Evolutionary conservation across 2,888 invertebrate genomes (phyloP), one percentile per base, ranked within the genome.

Genomic region (Dasysyrphus tricinctus): DNA sequence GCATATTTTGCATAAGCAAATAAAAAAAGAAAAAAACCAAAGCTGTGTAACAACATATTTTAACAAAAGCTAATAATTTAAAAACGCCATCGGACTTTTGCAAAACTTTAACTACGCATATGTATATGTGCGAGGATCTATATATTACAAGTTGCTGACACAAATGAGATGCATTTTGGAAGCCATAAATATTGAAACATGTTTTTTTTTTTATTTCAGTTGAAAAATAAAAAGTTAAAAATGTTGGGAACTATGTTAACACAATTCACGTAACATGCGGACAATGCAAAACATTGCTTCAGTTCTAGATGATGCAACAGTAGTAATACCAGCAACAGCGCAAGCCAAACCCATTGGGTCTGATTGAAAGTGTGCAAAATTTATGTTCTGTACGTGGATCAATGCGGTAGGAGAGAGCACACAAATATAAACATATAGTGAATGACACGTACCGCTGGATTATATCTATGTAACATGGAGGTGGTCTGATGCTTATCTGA

Each of bases 201-300:
- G 12, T 1, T 16, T 47, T 47, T 44, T 44, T 47, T 47, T 51
- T 75, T 54, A 47, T 59, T 56, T 37, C 44, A 65, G 65, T 24
- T 39, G 47, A 9, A 14, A 65, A 65, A 75, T 3, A 47, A 19
- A 5, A 7, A 24, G 14, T 1, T 32, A 14, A 54, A 67, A 67
- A 19, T 49, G 34, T 24, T 51, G 67, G 54, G 42, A 75, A 67
- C 65, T 65, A 32, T 77, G 81, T 77, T 81, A 72, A 82, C 72
- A 82, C 81, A 67, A 72, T 54, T 73, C 81, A 82, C 72, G 78
- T 82, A 78, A 82, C 77, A 77, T 59, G 49, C n/a, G n/a, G 44
- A 29, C 59, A 49, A n/a, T 14, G 54, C 54, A 3, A 5, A 54
- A 54, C 49, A 42, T 56, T 32, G 56, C 39, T 42, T 61, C 39